These are phyloP conservation scores for Rhombomys opimus DNA, from an alignment of 2,113 vertebrate genomes.

Conservation along the genomic window DNA sequence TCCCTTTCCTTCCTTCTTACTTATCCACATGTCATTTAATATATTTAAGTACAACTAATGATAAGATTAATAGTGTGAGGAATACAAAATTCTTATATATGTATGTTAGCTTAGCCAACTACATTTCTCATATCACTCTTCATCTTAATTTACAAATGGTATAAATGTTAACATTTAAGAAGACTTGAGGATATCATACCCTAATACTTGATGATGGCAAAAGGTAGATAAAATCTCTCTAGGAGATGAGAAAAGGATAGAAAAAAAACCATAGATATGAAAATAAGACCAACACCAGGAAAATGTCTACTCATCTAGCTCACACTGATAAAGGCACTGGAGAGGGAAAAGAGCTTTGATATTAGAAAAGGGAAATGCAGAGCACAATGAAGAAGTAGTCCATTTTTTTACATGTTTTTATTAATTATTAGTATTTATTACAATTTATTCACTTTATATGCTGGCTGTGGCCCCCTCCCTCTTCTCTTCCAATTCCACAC, in stretches of 20 bases:
- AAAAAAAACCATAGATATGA: neutral
- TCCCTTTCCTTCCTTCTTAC: neutral
- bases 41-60: neutral
- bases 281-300: neutral
- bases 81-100: neutral
- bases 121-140: neutral
- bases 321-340: neutral
- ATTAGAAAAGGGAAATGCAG: rapidly evolving
- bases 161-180: neutral
- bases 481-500: too few species aligned
- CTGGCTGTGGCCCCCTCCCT: too few species aligned
- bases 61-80: neutral
- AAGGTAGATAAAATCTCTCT: neutral
- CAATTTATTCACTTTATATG: too few species aligned
- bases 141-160: neutral
- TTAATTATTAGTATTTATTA: too few species aligned
- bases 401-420: neutral
- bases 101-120: neutral
- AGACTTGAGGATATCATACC: neutral
- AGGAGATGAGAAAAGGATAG: neutral
- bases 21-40: neutral
- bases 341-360: rapidly evolving
- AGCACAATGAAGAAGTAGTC: neutral
- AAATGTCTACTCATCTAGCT: neutral
- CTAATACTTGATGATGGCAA: neutral